Base-by-base conservation (phyloP, 2,113 vertebrate species). In the Tachycineta bicolor region DNA sequence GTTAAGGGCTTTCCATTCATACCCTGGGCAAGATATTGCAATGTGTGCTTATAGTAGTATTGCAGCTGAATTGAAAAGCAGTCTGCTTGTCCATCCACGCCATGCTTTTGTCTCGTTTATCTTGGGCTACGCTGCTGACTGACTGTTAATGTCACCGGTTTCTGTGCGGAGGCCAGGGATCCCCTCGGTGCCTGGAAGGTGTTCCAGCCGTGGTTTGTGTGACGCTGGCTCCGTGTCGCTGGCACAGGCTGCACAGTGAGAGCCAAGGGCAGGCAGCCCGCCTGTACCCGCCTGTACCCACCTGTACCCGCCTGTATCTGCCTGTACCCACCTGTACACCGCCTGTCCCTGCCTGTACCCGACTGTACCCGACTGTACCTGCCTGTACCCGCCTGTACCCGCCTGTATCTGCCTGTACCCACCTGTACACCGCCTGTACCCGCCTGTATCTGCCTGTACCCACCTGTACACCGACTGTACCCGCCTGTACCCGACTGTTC, bases 141-240 rank as follows among this genome's bases (percentile, higher is more conserved):
- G 33, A 19, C 50, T 37, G 89, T 59, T 46, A 25, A 31, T 60
- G 77, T 60, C 49, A 20, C 10, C 47, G 16, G 10, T 76, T 77
- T 18, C 44, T 65, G 2, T 43, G 60, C 43, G 13, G 22, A 28
- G 34, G 28, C 0, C 1, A 55, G 43, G 65, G 59, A 47, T 31
- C 28, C 0, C 0, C 46, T 43, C 9, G 1, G 20, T 62, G 71
- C 55, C 82, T 11, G 0, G 55, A 41, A 6, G 0, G 9, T 21
- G 3, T 85, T 68, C 23, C 73, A 31, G n/a, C 17, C 5, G 1
- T 29, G 56, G 33, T 6, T n/a, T 62, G 55, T 58, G 31, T 26
- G 24, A 5, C 0, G 0, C 73, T 34, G 59, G 14, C 74, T 60
- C 79, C 4, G 1, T 2, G 14, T 68, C 68, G 18, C 59, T 37